These are phyloP conservation scores for Heliconius ethilla DNA, from an alignment of 2,888 invertebrate genomes.

Conservation along the genomic window DNA sequence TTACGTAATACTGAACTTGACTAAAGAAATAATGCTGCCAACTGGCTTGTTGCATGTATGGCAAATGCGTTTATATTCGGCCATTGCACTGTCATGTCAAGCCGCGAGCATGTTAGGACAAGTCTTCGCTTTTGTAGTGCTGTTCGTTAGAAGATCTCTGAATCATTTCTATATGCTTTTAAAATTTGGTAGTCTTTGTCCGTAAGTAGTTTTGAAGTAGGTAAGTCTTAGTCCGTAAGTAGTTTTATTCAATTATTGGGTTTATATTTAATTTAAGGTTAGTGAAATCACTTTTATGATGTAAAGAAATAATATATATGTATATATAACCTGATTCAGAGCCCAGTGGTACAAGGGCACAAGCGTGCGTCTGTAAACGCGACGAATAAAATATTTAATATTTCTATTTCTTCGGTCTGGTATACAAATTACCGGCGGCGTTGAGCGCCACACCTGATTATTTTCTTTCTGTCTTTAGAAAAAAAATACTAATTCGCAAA, in stretches of 20 bases:
- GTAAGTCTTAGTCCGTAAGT: background rate
- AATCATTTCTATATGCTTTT: conserved; percentile 24
- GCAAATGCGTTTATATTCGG: conserved; percentile 2
- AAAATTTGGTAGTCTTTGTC: background rate
- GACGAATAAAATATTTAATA: too few relatives aligned
- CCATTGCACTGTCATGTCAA: conserved; percentile 11
- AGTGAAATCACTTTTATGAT: background rate
- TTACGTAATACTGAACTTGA: conserved; percentile 24
- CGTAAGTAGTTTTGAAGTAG: too few relatives aligned
- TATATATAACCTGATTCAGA: too few relatives aligned
- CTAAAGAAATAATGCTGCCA: conserved; percentile 16
- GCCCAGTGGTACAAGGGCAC: too few relatives aligned
- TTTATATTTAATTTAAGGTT: background rate
- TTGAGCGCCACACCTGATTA: too few relatives aligned
- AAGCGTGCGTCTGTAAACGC: too few relatives aligned
- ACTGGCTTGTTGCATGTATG: conserved; percentile 9
- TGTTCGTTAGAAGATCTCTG: conserved; percentile 2
- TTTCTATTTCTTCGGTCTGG: too few relatives aligned
- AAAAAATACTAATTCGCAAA: too few relatives aligned
- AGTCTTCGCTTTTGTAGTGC: conserved; percentile 31
- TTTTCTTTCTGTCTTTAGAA: too few relatives aligned
- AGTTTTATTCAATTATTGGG: too few relatives aligned
- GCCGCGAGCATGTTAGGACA: conserved; percentile 41
- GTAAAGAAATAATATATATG: background rate
- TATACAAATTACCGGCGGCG: too few relatives aligned